These are phyloP conservation scores for Campoplex nolae DNA, from an alignment of 2,888 invertebrate genomes.

Conservation along the genomic window DNA sequence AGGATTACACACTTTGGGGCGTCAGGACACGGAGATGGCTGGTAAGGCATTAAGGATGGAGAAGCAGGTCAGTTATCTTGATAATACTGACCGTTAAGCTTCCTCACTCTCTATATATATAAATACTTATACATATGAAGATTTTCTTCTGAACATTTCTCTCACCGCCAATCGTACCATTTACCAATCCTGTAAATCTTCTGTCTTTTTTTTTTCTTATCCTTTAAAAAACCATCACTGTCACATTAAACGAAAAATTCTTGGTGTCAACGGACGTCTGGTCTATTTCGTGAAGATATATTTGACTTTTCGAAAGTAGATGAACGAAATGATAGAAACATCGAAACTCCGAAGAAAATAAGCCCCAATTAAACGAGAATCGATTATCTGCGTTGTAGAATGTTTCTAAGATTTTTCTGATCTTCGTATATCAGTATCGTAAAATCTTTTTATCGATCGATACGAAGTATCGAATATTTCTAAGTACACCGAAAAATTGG, in stretches of 20 bases:
- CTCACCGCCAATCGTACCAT: slow-evolving; percentile 26
- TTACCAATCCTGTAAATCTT: slow-evolving; percentile 3
- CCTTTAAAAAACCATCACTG: slow-evolving; percentile 3
- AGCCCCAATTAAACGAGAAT: neutral
- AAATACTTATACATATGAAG: neutral
- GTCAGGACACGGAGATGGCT: slow-evolving; percentile 46
- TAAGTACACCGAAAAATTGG: slow-evolving; percentile 5
- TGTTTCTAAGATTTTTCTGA: neutral
- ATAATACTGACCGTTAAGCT: slow-evolving; percentile 57
- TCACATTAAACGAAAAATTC: slow-evolving; percentile 5
- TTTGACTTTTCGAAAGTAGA: slow-evolving; percentile 19
- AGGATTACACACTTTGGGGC: slow-evolving; percentile 67
- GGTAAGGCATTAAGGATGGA: slow-evolving; percentile 63
- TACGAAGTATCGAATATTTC: slow-evolving; percentile 14
- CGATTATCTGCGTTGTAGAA: neutral
- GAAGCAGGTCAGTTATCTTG: slow-evolving; percentile 67
- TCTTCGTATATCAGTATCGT: neutral
- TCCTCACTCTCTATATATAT: neutral
- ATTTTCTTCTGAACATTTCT: slow-evolving; percentile 34
- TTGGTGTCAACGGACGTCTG: neutral
- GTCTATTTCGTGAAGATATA: neutral
- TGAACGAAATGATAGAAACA: neutral
- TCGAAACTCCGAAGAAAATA: neutral
- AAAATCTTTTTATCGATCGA: neutral
- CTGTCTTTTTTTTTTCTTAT: neutral